Conservation (phyloP, 2,888 invertebrate species). For the Callyntrura sp. region DNA sequence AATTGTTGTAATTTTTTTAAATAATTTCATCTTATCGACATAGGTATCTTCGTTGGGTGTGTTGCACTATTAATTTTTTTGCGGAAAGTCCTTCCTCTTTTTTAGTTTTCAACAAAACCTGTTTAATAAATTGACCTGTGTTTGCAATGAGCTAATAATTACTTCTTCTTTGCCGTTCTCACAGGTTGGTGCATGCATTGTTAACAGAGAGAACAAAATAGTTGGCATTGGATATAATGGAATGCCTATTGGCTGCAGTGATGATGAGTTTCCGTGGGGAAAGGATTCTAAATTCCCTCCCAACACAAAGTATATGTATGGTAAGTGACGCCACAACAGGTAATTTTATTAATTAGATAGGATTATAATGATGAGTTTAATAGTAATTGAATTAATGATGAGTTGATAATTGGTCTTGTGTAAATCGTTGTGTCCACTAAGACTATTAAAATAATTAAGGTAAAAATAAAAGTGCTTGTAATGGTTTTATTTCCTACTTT, state of each 20-base stretch:
- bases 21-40: no score
- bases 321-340: slow-evolving; percentile 86
- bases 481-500: no score
- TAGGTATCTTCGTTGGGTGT: no score
- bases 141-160: background rate
- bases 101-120: background rate
- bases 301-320: slow-evolving; percentile 94
- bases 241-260: slow-evolving; percentile 95
- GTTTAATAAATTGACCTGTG: background rate
- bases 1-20: background rate
- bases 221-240: slow-evolving; percentile 99
- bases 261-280: slow-evolving; percentile 96
- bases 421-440: no score
- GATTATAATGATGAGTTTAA: slow-evolving; percentile 89
- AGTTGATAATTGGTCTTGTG: no score
- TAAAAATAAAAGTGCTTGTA: no score
- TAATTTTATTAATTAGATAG: no score
- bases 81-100: no score
- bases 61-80: no score
- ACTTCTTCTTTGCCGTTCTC: background rate
- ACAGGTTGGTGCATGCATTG: slow-evolving; percentile 94
- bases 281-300: slow-evolving; percentile 88
- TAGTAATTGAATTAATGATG: slow-evolving; percentile 92
- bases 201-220: slow-evolving; percentile 93
- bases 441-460: no score